phyloP scores from a whole-genome alignment of 2,797 vertebrate species.

The Melanogrammus aeglefinus region DNA sequence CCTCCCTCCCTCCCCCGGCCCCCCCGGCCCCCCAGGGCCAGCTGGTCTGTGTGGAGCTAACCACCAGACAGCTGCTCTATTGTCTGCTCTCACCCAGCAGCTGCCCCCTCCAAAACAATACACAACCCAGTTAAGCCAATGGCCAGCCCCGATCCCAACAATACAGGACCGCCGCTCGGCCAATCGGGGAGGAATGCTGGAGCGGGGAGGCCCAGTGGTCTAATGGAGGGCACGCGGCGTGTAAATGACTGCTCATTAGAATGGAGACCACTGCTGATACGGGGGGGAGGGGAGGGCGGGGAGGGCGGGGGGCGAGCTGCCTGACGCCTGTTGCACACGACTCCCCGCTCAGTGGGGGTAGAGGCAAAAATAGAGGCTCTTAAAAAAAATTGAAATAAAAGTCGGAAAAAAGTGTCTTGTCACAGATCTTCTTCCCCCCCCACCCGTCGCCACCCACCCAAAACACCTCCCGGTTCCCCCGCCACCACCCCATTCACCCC shows the following conservation, averaged over 20 bases:
- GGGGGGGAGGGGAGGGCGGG: constrained; percentile 26
- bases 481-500: no score
- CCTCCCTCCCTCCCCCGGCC: constrained; percentile 78
- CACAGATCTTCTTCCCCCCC: background rate
- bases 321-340: constrained; percentile 75
- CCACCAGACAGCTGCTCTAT: constrained; percentile 99
- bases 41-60: constrained; percentile 99
- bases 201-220: constrained; percentile 81
- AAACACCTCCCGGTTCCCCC: no score
- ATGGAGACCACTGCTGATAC: constrained; percentile 68
- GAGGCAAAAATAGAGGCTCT: constrained; percentile 50
- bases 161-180: constrained; percentile 81
- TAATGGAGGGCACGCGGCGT: constrained; percentile 97
- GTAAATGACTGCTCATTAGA: constrained; percentile 76
- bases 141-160: constrained; percentile 83
- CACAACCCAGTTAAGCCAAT: constrained; percentile 82
- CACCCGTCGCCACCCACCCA: no score
- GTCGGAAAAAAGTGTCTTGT: background rate
- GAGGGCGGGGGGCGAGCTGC: constrained; percentile 63
- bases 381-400: constrained; percentile 9
- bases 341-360: constrained; percentile 58
- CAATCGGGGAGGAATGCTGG: constrained; percentile 83
- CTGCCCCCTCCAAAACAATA: constrained; percentile 97
- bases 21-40: constrained; percentile 85
- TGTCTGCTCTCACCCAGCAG: constrained; percentile 98